Evolutionary conservation across 1,140 invertebrate species (phyloP).

Genomic region (Conus betulinus): DNA sequence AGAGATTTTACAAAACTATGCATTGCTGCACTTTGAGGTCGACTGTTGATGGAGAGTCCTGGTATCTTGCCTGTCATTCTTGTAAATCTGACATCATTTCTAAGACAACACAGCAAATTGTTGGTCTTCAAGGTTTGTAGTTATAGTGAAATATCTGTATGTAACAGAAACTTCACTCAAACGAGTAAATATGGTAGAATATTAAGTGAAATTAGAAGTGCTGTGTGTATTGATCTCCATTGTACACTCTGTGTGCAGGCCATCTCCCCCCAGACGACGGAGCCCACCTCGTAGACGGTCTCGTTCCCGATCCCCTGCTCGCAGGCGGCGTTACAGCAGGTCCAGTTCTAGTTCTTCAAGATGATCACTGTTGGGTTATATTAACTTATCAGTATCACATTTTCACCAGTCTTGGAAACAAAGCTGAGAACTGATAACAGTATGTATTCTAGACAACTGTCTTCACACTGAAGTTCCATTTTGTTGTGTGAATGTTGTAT

Average conservation of each 20-base stretch:
- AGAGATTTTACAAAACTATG: too few relatives aligned
- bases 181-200: too few relatives aligned
- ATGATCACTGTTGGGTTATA: slow-evolving; percentile 20
- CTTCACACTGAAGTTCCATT: not conserved
- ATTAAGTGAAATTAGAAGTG: too few relatives aligned
- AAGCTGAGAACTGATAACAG: not conserved
- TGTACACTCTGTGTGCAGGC: slow-evolving; percentile 10
- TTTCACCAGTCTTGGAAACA: not conserved
- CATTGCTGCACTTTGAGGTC: too few relatives aligned
- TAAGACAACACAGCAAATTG: too few relatives aligned
- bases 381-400: not conserved
- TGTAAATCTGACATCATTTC: too few relatives aligned
- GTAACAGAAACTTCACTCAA: too few relatives aligned
- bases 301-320: slow-evolving; percentile 79
- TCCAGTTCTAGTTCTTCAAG: slow-evolving; percentile 78
- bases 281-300: slow-evolving; percentile 79
- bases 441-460: not conserved
- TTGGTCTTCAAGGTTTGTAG: too few relatives aligned
- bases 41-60: too few relatives aligned
- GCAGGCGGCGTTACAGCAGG: slow-evolving; percentile 86
- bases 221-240: too few relatives aligned
- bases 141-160: too few relatives aligned
- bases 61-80: too few relatives aligned
- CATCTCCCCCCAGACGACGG: slow-evolving; percentile 79
- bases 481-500: not conserved